phyloP scores from a whole-genome alignment of 2,888 invertebrate species.

The Pogonocherus hispidulus region DNA sequence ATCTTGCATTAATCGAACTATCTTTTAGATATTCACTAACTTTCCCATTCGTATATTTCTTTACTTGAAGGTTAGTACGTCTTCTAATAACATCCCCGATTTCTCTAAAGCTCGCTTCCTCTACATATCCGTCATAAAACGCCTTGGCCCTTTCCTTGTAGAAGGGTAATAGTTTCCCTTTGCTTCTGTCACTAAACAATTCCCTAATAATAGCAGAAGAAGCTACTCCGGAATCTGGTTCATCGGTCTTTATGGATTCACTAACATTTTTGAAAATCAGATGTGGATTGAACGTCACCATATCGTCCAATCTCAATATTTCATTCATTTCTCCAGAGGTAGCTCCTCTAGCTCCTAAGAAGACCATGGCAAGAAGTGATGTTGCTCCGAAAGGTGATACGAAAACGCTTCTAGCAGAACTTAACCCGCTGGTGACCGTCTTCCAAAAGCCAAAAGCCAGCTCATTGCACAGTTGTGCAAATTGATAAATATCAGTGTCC shows the following conservation, averaged over 20 bases:
- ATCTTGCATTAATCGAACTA: conserved; percentile 78
- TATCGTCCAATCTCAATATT: conserved; percentile 85
- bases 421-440: conserved; percentile 79
- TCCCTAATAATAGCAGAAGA: conserved; percentile 87
- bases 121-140: conserved; percentile 89
- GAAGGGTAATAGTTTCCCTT: conserved; percentile 85
- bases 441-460: conserved; percentile 88
- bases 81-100: conserved; percentile 87
- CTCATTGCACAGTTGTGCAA: conserved; percentile 86
- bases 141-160: conserved; percentile 91
- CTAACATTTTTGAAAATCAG: conserved; percentile 88
- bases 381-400: conserved; percentile 89
- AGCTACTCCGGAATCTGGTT: conserved; percentile 80
- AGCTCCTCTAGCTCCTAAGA: conserved; percentile 87
- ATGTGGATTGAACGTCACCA: conserved; percentile 92
- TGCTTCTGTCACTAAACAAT: conserved; percentile 85
- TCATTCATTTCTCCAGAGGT: conserved; percentile 94
- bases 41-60: conserved; percentile 83
- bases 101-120: conserved; percentile 86
- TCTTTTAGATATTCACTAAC: conserved; percentile 83
- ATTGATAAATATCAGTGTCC: conserved; percentile 82
- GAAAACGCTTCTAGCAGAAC: conserved; percentile 82
- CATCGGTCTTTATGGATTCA: conserved; percentile 79
- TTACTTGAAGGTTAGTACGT: conserved; percentile 84
- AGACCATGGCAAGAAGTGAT: conserved; percentile 91